These are phyloP conservation scores for Cabera pusaria DNA, from an alignment of 2,888 invertebrate species.

Conservation along the genomic window DNA sequence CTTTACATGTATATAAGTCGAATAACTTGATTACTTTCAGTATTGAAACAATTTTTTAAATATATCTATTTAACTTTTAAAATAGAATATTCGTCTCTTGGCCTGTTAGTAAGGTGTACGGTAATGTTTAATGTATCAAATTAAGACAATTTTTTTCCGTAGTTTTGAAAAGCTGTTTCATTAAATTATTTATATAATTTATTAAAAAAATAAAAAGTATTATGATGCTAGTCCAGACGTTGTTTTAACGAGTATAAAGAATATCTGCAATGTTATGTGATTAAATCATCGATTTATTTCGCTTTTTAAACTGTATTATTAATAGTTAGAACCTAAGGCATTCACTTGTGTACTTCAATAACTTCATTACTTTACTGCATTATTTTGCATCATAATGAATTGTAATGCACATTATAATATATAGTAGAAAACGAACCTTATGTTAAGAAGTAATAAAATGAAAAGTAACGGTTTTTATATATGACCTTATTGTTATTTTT, in stretches of 20 bases:
- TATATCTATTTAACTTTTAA: constrained; percentile 47
- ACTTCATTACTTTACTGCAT: too few relatives aligned
- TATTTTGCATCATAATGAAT: too few relatives aligned
- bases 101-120: constrained; percentile 59
- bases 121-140: constrained; percentile 38
- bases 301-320: constrained; percentile 7
- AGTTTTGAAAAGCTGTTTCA: constrained; percentile 34
- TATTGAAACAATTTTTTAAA: constrained; percentile 22
- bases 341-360: too few relatives aligned
- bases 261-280: constrained; percentile 14
- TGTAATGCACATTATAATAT: too few relatives aligned
- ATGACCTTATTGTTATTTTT: too few relatives aligned
- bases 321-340: constrained; percentile 2
- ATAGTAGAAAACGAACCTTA: too few relatives aligned
- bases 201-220: constrained; percentile 60
- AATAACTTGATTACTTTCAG: constrained; percentile 8
- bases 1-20: constrained; percentile 4
- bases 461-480: too few relatives aligned
- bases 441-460: too few relatives aligned
- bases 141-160: constrained; percentile 31
- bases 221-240: constrained; percentile 77
- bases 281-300: constrained; percentile 14
- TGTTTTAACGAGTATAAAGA: constrained; percentile 15
- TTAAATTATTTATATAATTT: constrained; percentile 43
- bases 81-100: constrained; percentile 71